These are phyloP conservation scores for Gastrophysa polygoni DNA, from an alignment of 2,888 invertebrate genomes.

Conservation along the genomic window DNA sequence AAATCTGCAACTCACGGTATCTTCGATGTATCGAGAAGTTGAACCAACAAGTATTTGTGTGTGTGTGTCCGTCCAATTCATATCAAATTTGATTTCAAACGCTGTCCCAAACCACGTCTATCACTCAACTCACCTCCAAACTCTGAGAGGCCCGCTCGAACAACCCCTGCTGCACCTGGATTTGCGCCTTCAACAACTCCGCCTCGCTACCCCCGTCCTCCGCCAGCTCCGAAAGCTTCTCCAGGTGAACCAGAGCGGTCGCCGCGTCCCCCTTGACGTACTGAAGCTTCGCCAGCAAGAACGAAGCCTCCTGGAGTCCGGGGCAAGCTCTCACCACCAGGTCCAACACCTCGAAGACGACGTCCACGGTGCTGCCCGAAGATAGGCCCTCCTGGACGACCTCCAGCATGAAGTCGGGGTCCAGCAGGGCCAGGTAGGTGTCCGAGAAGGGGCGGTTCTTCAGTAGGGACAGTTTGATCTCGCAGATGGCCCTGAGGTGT, in stretches of 20 bases:
- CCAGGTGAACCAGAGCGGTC: constrained; percentile 73
- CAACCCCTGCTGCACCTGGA: constrained; percentile 73
- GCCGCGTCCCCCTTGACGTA: constrained; percentile 79
- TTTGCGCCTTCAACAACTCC: constrained; percentile 85
- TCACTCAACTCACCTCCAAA: constrained; percentile 68
- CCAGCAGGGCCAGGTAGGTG: constrained; percentile 72
- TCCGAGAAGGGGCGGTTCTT: constrained; percentile 72
- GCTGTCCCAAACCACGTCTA: too few relatives aligned
- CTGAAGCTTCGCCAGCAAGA: constrained; percentile 78
- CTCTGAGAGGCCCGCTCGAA: constrained; percentile 82
- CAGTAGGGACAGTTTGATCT: constrained; percentile 61
- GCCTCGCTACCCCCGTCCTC: constrained; percentile 84
- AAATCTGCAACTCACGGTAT: constrained; percentile 56
- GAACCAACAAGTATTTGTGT: too few relatives aligned
- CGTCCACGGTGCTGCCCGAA: constrained; percentile 14
- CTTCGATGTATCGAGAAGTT: too few relatives aligned
- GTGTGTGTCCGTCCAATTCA: too few relatives aligned
- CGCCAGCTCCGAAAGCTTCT: constrained; percentile 72
- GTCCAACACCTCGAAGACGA: constrained; percentile 63
- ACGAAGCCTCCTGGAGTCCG: constrained; percentile 71
- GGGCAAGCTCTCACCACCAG: constrained; percentile 81
- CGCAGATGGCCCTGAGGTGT: constrained; percentile 68
- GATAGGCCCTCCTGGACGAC: constrained; percentile 75
- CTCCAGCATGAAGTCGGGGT: constrained; percentile 81
- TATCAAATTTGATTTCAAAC: too few relatives aligned